phyloP scores from a whole-genome alignment of 2,888 invertebrate species.

The Esperia sulphurella region DNA sequence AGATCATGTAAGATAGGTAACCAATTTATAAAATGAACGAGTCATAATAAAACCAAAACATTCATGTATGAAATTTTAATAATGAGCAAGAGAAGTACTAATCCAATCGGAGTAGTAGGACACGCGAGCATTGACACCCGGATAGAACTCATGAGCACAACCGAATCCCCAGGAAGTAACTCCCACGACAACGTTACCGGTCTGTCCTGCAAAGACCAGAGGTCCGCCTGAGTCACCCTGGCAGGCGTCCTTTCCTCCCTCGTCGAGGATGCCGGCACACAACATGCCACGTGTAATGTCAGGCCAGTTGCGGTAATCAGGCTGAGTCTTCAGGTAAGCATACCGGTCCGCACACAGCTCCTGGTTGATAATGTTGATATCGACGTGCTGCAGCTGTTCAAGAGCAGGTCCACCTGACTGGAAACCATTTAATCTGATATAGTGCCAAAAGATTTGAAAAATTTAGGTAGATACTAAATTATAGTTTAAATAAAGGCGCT shows the following conservation, averaged over 20 bases:
- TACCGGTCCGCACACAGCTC: slow-evolving; percentile 46
- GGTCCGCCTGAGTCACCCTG: slow-evolving; percentile 59
- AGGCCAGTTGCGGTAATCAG: slow-evolving; percentile 27
- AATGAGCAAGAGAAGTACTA: neutral
- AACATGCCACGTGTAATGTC: slow-evolving; percentile 17
- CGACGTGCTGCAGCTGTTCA: slow-evolving; percentile 25
- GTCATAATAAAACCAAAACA: too few species aligned
- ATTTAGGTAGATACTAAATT: too few species aligned
- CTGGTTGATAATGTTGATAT: slow-evolving; percentile 44
- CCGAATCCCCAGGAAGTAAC: slow-evolving; percentile 35
- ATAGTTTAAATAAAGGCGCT: too few species aligned
- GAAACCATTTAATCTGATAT: neutral
- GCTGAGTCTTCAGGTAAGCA: slow-evolving; percentile 26
- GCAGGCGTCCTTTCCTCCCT: slow-evolving; percentile 29
- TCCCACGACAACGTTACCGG: neutral
- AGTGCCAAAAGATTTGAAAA: neutral
- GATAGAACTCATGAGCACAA: slow-evolving; percentile 48
- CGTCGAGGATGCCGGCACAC: slow-evolving; percentile 36
- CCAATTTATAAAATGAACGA: too few species aligned
- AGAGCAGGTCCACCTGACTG: slow-evolving; percentile 27
- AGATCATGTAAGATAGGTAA: too few species aligned
- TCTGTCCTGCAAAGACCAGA: slow-evolving; percentile 21
- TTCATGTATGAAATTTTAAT: too few species aligned
- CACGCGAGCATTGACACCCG: slow-evolving; percentile 55
- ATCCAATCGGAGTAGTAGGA: slow-evolving; percentile 21